Evolutionary conservation across 2,113 vertebrate genomes (phyloP).

Genomic region (Himantopus leucocephalus): DNA sequence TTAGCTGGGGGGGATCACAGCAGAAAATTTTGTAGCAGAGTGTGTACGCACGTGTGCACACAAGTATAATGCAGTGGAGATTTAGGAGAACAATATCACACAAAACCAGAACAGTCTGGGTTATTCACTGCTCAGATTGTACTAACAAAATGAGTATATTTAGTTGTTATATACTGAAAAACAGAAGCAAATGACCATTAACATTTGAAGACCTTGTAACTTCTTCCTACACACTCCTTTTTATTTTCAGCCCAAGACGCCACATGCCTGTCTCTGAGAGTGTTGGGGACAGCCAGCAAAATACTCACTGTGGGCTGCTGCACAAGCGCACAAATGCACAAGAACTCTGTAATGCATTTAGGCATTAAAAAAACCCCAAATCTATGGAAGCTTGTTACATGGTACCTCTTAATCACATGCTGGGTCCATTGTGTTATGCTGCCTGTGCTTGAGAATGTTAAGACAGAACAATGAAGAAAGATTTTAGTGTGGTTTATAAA

Average conservation of each 20-base stretch:
- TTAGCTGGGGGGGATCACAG: neutral
- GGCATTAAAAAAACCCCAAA: neutral
- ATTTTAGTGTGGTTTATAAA: neutral
- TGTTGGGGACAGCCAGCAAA: neutral
- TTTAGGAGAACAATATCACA: neutral
- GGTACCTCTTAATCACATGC: neutral
- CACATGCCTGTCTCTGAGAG: neutral
- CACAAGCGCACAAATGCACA: neutral
- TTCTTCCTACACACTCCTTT: neutral
- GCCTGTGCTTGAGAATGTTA: neutral
- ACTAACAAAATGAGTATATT: neutral
- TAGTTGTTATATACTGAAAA: neutral
- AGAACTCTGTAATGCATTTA: neutral
- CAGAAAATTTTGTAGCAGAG: neutral
- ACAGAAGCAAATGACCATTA: neutral
- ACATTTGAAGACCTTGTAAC: neutral
- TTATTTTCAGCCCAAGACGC: neutral
- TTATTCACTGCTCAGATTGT: neutral
- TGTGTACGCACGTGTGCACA: neutral
- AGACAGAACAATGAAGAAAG: neutral
- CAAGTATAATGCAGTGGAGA: neutral
- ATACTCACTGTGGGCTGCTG: neutral
- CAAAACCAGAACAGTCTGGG: neutral
- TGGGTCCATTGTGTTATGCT: neutral
- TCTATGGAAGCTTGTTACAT: neutral